Evolutionary conservation across 2,888 invertebrate genomes (phyloP).

Genomic region (Sclerodermus sp.): DNA sequence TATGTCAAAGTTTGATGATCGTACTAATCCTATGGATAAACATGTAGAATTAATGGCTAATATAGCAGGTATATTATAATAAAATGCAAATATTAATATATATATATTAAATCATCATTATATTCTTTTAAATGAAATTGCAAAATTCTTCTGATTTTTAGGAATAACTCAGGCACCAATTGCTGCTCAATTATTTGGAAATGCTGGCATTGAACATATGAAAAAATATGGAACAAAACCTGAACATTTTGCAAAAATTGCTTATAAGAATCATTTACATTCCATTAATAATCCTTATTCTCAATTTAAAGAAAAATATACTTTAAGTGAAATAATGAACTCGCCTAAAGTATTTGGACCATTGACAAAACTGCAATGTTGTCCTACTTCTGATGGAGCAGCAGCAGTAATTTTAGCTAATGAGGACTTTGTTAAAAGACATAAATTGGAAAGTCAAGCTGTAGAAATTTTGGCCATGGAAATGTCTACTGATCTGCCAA

Average conservation of each 20-base stretch:
- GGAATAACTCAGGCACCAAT: constrained; percentile 78
- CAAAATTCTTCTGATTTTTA: constrained; percentile 19
- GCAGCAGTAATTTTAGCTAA: constrained; percentile 91
- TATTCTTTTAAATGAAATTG: not conserved
- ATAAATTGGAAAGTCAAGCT: constrained; percentile 82
- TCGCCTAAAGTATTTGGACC: constrained; percentile 90
- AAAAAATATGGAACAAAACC: constrained; percentile 90
- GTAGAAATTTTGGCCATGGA: constrained; percentile 97
- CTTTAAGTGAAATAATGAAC: constrained; percentile 84
- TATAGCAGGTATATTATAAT: constrained; percentile 66
- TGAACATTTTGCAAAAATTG: constrained; percentile 95
- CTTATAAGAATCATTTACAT: constrained; percentile 96
- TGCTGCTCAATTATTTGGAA: constrained; percentile 94
- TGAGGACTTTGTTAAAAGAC: constrained; percentile 84
- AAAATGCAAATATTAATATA: constrained; percentile 1
- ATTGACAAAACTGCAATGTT: constrained; percentile 94
- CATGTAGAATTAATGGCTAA: constrained; percentile 86
- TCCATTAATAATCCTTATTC: constrained; percentile 96
- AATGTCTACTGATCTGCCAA: constrained; percentile 90
- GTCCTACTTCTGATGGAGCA: constrained; percentile 98
- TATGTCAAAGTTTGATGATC: constrained; percentile 72
- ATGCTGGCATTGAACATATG: constrained; percentile 96
- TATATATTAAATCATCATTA: not conserved
- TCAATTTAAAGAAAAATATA: constrained; percentile 91
- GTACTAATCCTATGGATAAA: constrained; percentile 87